Conservation (phyloP, 2,888 invertebrate genomes). For the Axea sp. region DNA sequence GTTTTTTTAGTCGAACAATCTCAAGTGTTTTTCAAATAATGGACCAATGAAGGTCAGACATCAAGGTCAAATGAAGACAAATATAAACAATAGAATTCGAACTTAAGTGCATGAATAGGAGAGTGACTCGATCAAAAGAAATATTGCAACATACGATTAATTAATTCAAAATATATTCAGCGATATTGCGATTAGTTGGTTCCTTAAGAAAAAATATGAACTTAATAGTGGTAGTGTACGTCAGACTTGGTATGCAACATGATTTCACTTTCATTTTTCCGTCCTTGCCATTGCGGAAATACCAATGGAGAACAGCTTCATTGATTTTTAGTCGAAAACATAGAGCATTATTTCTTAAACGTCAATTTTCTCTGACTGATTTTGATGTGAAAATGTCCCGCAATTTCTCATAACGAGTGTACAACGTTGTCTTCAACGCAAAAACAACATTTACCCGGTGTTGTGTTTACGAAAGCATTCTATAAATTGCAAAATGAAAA, state of each 20-base stretch:
- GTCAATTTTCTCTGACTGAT: constrained; percentile 27
- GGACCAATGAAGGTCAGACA: constrained; percentile 20
- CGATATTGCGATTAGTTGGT: constrained; percentile 22
- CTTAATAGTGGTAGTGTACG: constrained; percentile 14
- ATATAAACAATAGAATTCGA: constrained; percentile 13
- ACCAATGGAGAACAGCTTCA: constrained; percentile 14
- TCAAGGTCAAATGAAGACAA: constrained; percentile 23
- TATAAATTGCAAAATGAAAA: no score
- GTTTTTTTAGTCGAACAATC: background rate
- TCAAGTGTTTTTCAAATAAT: constrained; percentile 7
- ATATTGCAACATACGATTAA: constrained; percentile 2
- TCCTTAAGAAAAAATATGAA: constrained; percentile 29
- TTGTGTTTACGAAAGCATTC: no score
- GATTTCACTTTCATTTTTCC: constrained; percentile 70
- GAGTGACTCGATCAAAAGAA: constrained; percentile 10
- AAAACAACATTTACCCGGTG: background rate
- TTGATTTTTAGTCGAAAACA: constrained; percentile 18
- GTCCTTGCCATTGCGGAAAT: constrained; percentile 68
- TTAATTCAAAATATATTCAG: constrained; percentile 2
- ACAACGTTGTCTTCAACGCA: constrained; percentile 7
- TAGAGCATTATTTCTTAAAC: no score
- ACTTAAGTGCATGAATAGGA: no score
- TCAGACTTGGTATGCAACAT: constrained; percentile 28
- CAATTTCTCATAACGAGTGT: background rate
- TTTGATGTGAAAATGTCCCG: background rate